Percentiles rank a stretch among this genome's conserved stretches.
Evolutionary conservation across 1,140 invertebrate species (phyloP).

Genomic region (Hestina assimilis): DNA sequence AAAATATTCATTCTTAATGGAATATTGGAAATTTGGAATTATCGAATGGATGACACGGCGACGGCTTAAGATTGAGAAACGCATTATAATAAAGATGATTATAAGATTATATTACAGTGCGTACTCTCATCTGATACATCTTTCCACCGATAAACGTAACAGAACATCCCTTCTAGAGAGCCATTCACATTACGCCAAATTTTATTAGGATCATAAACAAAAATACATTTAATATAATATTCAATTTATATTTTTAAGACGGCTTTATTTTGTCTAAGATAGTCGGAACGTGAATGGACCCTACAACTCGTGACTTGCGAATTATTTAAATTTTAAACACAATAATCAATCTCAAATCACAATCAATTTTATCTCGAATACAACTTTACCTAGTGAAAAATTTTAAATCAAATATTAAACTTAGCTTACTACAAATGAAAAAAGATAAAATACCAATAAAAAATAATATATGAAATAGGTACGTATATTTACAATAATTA

Average conservation of each 20-base stretch:
- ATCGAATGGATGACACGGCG: conserved; percentile 26
- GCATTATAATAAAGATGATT: conserved; percentile 11
- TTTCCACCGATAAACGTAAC: conserved; percentile 31
- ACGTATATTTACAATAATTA: too few relatives aligned
- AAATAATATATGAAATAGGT: too few relatives aligned
- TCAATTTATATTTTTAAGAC: background rate
- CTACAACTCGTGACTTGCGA: conserved; percentile 25
- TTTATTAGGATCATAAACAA: background rate
- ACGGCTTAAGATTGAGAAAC: conserved; percentile 21
- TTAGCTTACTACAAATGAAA: too few relatives aligned
- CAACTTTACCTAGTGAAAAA: background rate
- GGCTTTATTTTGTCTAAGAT: background rate
- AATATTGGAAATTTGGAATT: conserved; percentile 5
- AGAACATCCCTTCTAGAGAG: conserved; percentile 37
- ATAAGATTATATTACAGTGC: conserved; percentile 6
- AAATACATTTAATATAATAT: background rate
- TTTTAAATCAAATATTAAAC: too few relatives aligned
- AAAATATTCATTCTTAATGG: conserved; percentile 1
- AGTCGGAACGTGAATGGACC: conserved; percentile 23
- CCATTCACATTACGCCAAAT: conserved; percentile 32
- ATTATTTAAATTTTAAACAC: conserved; percentile 4
- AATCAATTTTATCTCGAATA: background rate
- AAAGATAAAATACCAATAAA: too few relatives aligned
- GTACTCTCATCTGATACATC: conserved; percentile 8
- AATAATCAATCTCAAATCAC: too few relatives aligned